phyloP scores from a whole-genome alignment of 2,113 vertebrate species.

The Solea solea region DNA sequence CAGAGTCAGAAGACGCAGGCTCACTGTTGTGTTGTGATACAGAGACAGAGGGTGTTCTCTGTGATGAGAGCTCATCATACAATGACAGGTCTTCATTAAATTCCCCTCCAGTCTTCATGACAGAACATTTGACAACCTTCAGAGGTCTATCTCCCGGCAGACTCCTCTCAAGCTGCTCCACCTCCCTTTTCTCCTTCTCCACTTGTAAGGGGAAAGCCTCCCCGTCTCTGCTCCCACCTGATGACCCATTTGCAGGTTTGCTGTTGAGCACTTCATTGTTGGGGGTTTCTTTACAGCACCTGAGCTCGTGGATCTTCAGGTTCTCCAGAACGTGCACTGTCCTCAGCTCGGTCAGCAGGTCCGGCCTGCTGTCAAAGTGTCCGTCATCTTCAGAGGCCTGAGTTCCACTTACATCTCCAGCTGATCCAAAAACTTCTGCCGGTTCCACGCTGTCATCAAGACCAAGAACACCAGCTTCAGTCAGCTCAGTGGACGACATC shows the following conservation, averaged over 20 bases:
- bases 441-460: slow-evolving; percentile 45
- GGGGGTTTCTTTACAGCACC: background rate
- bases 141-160: background rate
- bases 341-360: slow-evolving; percentile 62
- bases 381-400: background rate
- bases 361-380: background rate
- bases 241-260: background rate
- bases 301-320: slow-evolving; percentile 60
- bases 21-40: background rate
- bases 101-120: slow-evolving; percentile 42
- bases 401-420: background rate
- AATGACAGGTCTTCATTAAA: slow-evolving; percentile 18
- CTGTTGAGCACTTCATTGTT: background rate
- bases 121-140: slow-evolving; percentile 56
- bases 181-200: slow-evolving; percentile 68
- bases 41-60: background rate
- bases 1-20: background rate
- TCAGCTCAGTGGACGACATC: slow-evolving; percentile 65
- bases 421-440: background rate
- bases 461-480: slow-evolving; percentile 67
- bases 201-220: slow-evolving; percentile 56
- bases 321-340: slow-evolving; percentile 67
- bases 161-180: slow-evolving; percentile 57
- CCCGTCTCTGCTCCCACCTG: slow-evolving; percentile 26
- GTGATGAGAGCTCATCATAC: slow-evolving; percentile 30